phyloP scores from a whole-genome alignment of 2,888 invertebrate genomes.

The Flexamia atlantica region DNA sequence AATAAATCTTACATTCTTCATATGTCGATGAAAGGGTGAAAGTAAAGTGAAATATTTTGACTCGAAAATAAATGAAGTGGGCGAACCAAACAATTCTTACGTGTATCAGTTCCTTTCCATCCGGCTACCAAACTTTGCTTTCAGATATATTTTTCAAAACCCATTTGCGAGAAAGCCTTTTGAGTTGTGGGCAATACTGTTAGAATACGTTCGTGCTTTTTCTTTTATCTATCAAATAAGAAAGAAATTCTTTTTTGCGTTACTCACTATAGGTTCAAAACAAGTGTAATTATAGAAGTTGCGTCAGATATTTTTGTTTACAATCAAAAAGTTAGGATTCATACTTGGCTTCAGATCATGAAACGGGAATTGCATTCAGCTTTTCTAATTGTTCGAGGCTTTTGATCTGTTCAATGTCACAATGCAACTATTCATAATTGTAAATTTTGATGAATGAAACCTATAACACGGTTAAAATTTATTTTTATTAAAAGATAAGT shows the following conservation, averaged over 20 bases:
- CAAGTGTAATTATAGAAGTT: too few species aligned
- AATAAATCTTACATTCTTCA: too few species aligned
- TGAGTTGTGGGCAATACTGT: constrained; percentile 47
- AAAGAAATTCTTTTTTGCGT: neutral
- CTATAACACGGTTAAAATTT: too few species aligned
- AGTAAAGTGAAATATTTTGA: neutral
- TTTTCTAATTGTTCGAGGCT: too few species aligned
- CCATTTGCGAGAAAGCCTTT: constrained; percentile 46
- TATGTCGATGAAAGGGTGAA: neutral
- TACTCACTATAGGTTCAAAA: neutral
- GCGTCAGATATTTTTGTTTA: too few species aligned
- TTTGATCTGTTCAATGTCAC: too few species aligned
- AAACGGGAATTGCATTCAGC: too few species aligned
- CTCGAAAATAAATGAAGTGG: constrained; percentile 2
- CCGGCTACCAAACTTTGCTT: constrained; percentile 60
- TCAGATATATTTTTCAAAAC: constrained; percentile 58
- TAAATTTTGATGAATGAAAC: too few species aligned
- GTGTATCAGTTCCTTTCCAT: constrained; percentile 27
- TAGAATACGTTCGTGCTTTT: neutral
- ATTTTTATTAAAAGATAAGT: too few species aligned
- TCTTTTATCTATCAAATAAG: neutral
- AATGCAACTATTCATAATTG: too few species aligned
- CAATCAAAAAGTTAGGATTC: too few species aligned
- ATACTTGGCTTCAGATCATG: too few species aligned
- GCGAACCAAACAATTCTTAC: neutral